Percentiles rank a stretch among this genome's conserved stretches.
Evolutionary conservation across 2,113 vertebrate genomes (phyloP).

Genomic region (Oreochromis niloticus): DNA sequence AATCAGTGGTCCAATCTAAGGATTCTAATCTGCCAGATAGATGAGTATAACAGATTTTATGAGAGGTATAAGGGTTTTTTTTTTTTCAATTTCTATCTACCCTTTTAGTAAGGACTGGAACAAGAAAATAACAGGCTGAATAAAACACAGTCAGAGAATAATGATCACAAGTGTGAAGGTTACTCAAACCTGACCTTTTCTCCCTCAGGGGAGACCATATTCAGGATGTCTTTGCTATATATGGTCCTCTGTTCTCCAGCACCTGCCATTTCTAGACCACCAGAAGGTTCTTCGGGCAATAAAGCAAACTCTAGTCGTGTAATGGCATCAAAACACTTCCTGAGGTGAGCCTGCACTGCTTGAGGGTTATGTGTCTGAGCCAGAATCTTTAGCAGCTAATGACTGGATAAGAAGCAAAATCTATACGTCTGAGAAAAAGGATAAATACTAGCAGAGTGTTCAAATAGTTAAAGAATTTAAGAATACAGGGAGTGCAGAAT

Average conservation of each 20-base stretch:
- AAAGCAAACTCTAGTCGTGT: conserved; percentile 76
- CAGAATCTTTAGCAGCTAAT: conserved; percentile 83
- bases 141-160: neutral
- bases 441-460: neutral
- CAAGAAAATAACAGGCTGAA: neutral
- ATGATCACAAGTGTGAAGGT: neutral
- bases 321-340: conserved; percentile 85
- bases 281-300: conserved; percentile 14
- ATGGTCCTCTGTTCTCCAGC: conserved; percentile 65
- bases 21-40: neutral
- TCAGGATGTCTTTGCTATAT: conserved; percentile 79
- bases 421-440: conserved; percentile 36
- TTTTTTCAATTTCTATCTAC: neutral
- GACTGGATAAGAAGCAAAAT: conserved; percentile 85
- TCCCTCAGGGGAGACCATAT: conserved; percentile 81
- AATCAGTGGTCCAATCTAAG: neutral
- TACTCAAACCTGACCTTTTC: conserved; percentile 71
- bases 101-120: neutral
- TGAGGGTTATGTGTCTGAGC: conserved; percentile 82
- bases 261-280: conserved; percentile 15
- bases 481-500: neutral
- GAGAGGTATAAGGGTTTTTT: fast-evolving
- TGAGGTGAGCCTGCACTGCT: conserved; percentile 81
- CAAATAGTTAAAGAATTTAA: neutral
- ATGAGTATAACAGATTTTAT: neutral